Evolutionary conservation across 2,888 invertebrate genomes (phyloP).

Genomic region (Euzophera pinguis): DNA sequence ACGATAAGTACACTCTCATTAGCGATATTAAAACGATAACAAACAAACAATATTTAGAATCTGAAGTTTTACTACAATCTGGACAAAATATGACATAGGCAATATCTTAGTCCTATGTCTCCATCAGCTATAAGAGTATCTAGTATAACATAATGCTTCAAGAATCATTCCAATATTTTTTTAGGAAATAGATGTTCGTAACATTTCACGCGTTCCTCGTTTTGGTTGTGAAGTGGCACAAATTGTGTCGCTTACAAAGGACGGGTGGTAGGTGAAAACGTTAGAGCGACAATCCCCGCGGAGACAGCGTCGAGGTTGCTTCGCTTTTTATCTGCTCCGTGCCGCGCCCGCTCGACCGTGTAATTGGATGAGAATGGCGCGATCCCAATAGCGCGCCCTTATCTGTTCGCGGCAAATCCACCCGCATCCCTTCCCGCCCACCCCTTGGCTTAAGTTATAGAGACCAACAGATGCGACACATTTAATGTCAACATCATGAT

Average conservation of each 20-base stretch:
- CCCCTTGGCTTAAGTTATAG: conserved; percentile 24
- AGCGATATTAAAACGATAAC: too few species aligned
- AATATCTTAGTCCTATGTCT: too few species aligned
- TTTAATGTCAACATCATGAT: too few species aligned
- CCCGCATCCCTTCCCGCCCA: conserved; percentile 40
- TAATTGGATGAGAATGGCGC: conserved; percentile 80
- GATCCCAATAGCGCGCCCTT: conserved; percentile 79
- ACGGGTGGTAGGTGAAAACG: conserved; percentile 68
- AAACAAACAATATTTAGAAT: too few species aligned
- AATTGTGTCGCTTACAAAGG: conserved; percentile 44
- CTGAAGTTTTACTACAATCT: too few species aligned
- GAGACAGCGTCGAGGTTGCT: conserved; percentile 66
- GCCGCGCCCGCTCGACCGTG: conserved; percentile 76
- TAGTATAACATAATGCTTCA: too few species aligned
- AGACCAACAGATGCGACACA: neutral
- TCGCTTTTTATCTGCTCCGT: conserved; percentile 72
- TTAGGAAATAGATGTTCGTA: conserved; percentile 11
- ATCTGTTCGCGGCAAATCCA: conserved; percentile 78
- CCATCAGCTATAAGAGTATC: too few species aligned
- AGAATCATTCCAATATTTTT: too few species aligned
- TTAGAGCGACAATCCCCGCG: conserved; percentile 76
- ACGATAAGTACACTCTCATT: too few species aligned
- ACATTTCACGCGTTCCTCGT: conserved; percentile 8
- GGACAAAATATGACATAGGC: too few species aligned
- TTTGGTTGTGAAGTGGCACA: conserved; percentile 34